Conservation (phyloP, 2,888 invertebrate genomes). For the Lasioglossum malachurum region DNA sequence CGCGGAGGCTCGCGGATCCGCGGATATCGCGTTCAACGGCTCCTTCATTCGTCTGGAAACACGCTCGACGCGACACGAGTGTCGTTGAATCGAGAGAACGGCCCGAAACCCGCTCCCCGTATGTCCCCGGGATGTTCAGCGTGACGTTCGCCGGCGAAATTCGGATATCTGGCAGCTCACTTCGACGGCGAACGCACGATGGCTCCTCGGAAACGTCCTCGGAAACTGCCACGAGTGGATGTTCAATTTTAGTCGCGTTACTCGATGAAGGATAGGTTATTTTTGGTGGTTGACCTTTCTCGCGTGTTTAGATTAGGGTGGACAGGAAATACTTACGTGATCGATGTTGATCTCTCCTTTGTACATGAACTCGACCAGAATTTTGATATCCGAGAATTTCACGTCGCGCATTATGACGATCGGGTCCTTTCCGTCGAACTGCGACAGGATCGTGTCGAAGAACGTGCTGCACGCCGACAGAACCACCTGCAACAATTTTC, state of each 20-base stretch:
- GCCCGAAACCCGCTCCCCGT: background rate
- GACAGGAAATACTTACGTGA: slow-evolving; percentile 89
- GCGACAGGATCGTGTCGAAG: slow-evolving; percentile 94
- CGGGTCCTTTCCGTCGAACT: slow-evolving; percentile 92
- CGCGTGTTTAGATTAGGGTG: too few species aligned
- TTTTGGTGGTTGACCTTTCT: too few species aligned
- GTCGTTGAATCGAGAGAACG: background rate
- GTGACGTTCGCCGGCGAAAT: background rate
- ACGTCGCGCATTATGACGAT: slow-evolving; percentile 96
- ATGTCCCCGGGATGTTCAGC: background rate
- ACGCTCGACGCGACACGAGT: slow-evolving; percentile 7
- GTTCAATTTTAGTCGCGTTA: background rate
- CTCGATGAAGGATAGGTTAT: too few species aligned
- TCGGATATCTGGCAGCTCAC: background rate
- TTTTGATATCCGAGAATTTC: slow-evolving; percentile 94
- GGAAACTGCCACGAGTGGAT: background rate
- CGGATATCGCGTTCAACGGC: background rate
- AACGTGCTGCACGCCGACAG: slow-evolving; percentile 97
- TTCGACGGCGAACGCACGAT: background rate
- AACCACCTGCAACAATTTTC: slow-evolving; percentile 88
- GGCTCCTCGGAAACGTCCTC: background rate
- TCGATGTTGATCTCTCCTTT: slow-evolving; percentile 98
- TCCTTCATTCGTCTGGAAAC: slow-evolving; percentile 11
- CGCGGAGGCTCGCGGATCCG: background rate
- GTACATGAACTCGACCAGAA: slow-evolving; percentile 97